Base-by-base conservation (phyloP, 1,140 invertebrate species). In the Parasteatoda tepidariorum region DNA sequence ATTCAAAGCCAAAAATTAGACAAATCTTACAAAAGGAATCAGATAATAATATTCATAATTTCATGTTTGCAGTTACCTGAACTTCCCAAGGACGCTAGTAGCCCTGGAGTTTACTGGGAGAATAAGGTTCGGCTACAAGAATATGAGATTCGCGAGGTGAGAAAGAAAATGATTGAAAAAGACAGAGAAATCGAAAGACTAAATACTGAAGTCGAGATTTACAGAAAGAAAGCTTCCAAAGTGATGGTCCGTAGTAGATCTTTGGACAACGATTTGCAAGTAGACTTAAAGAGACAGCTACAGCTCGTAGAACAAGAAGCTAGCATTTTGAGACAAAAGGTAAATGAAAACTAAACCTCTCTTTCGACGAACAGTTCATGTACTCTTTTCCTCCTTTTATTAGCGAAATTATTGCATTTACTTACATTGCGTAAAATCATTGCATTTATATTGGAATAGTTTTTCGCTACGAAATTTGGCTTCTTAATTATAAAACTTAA, bases 81-180 rank as follows among this genome's bases (percentile, higher is more conserved):
- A n/a, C 55, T 68, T 22, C 84, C 84, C 0, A 74, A 73, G 28
- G 70, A 75, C 9, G 70, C 83, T 66, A 22, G 54, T 33, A 48
- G 85, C 64, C 55, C 79, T 5, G 84, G 81, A 38, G 83, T 84
- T 30, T 89, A 92, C 66, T 90, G 92, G 26, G 92, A 93, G 87
- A 91, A 94, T 87, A 94, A 94, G 89, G 89, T 88, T 68, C 87
- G 87, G 73, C 84, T 92, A 87, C 88, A 91, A 7, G 94, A 94
- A 89, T 92, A 92, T 84, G 94, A 95, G 90, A 91, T 93, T 57
- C 90, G 90, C 57, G 92, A 94, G 85, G 88, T 95, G 22, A 90
- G 93, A 84, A 93, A 93, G 86, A 94, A 94, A 88, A 87, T 96
- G 2, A 93, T 94, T 74, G 94, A 96, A 89, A 96, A 95, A 87